Base-by-base conservation (phyloP, 1,140 invertebrate species). In the Drosophila santomea region DNA sequence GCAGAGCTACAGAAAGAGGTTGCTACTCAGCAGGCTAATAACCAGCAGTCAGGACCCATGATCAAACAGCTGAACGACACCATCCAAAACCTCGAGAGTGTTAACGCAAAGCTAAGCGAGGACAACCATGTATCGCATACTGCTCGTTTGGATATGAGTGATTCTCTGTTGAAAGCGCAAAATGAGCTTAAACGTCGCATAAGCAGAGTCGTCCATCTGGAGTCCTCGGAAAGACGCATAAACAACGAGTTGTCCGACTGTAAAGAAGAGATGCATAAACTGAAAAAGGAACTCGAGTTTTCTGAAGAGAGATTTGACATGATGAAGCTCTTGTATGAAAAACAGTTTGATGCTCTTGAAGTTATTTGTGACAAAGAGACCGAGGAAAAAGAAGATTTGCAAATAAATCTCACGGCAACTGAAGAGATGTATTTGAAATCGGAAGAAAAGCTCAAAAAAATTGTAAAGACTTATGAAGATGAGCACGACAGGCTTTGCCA, bases 51-150 rank as follows among this genome's bases (percentile, higher is more conserved):
- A 62, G n/a, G 12, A 8, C 12, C 45, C 14, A 14, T 60, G 4
- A 12, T 60, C 0, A 61, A 72, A 12, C 67, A 58, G 12, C 48
- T 72, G 0, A 51, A 61, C 7, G 45, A 36, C 35, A 56, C 78
- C 35, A 51, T 81, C 10, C 14, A 59, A 0, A 79, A 76, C 25
- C 11, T 84, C 1, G 75, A 84, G 39, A 36, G 61, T 14, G 62
- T 68, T 1, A 83, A 83, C 20, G 71, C 75, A 14, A 81, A 75
- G 51, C 41, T 84, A 1, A 47, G 39, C 15, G 32, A n/a, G n/a
- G 78, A 79, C 14, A 66, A 79, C 23, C 6, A 36, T 7, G 47
- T 61, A 14, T 39, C 76, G 12, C 51, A 79, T 32, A 38, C 7
- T 7, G 23, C 35, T 11, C 25, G 69, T 4, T 11, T 36, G 4